A percentile compares a stretch with the other conserved stretches of the same genome.
Conservation (phyloP, 2,797 vertebrate genomes). For the Carduelis carduelis region DNA sequence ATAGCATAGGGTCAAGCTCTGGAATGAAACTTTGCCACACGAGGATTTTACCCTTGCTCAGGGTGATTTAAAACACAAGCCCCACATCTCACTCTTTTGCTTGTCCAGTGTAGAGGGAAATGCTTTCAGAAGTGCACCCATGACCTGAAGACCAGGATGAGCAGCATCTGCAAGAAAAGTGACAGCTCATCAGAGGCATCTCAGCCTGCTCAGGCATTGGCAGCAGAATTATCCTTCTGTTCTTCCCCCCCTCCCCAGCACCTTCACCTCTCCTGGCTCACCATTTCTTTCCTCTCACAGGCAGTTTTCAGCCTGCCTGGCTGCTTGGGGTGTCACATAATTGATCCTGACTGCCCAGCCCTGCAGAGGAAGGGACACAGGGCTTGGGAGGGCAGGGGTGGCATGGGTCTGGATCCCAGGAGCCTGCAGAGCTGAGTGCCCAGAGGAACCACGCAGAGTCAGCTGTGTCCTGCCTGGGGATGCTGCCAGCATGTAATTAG, state of each 20-base stretch:
- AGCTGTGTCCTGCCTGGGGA: neutral
- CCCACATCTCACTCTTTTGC: rapidly evolving
- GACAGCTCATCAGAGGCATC: neutral
- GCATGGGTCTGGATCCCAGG: neutral
- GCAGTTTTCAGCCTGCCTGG: neutral
- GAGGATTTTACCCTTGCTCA: neutral
- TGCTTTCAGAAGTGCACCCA: neutral
- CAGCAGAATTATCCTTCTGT: neutral
- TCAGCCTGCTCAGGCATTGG: neutral
- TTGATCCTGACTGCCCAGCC: neutral
- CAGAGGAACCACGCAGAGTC: neutral
- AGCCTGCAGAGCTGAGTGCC: neutral
- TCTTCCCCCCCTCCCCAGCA: rapidly evolving
- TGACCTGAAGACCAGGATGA: neutral
- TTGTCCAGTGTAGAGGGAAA: neutral
- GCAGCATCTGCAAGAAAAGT: neutral
- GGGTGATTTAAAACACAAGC: neutral
- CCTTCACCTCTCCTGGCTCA: neutral
- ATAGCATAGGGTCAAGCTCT: neutral
- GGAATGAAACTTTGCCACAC: neutral
- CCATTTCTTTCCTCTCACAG: rapidly evolving
- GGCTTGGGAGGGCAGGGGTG: neutral
- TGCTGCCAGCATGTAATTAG: neutral
- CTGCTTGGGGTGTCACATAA: neutral
- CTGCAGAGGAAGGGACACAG: neutral